A percentile compares a stretch with the other conserved stretches of the same genome.
phyloP scores from a whole-genome alignment of 2,797 vertebrate genomes.

The Eospalax fontanierii region DNA sequence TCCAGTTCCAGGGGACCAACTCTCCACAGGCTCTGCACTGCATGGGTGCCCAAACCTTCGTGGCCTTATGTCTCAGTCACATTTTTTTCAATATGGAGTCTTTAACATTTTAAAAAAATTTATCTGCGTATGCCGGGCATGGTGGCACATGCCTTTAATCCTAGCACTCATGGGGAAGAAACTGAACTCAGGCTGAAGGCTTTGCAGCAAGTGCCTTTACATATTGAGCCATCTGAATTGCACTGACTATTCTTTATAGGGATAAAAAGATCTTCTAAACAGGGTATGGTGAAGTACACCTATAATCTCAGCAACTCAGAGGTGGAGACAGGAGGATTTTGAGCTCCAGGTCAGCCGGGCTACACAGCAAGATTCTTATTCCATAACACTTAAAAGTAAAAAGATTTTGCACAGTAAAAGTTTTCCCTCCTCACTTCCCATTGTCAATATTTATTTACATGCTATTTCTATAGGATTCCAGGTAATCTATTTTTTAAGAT shows the following conservation, averaged over 20 bases:
- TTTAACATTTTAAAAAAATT: background rate
- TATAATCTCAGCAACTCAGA: background rate
- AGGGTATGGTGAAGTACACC: background rate
- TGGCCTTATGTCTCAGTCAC: background rate
- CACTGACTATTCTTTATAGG: background rate
- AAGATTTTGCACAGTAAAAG: background rate
- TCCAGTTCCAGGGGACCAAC: no score
- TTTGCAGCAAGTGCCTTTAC: background rate
- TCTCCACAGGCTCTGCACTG: no score
- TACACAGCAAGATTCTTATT: background rate
- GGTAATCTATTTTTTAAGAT: background rate
- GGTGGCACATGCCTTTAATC: no score
- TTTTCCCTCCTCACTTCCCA: background rate
- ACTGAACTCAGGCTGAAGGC: background rate
- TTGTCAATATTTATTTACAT: background rate
- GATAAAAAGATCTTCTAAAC: background rate
- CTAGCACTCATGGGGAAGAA: no score
- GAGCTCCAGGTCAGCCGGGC: background rate
- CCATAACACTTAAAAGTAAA: background rate
- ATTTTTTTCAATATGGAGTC: constrained; percentile 33
- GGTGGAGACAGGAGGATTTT: no score
- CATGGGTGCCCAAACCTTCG: background rate
- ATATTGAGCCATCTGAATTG: no score
- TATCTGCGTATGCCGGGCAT: no score
- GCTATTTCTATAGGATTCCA: constrained; percentile 58